Evolutionary conservation across 2,113 vertebrate species (phyloP), one percentile per base, ranked within the genome.

Genomic region (Puffinus mauretanicus): DNA sequence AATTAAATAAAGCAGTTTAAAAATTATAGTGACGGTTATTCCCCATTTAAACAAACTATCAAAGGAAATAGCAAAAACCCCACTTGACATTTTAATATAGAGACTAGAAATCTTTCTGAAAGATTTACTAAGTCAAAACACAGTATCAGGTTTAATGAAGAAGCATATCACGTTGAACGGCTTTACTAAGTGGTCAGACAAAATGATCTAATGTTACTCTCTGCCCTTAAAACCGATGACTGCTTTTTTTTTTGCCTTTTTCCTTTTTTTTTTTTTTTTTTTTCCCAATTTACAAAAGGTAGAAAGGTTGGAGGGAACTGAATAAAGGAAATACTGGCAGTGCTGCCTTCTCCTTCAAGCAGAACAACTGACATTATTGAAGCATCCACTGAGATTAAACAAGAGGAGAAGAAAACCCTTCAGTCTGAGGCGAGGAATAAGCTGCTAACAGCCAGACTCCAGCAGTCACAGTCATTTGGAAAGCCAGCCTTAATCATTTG

Each of bases 1-100:
- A 97, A 86, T 83, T 64, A 92, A 93, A 94, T 49, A 95, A 83
- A 88, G 42, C 42, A 20, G 55, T 52, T 82, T 62, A 30, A 78
- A 86, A 94, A 86, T 16, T 25, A 72, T 16, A 78, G 76, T 32
- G 30, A 86, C 0, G 1, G 51, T 38, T 67, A 83, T 44, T 21
- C 30, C 30, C 15, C 21, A 6, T 58, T 86, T 70, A 73, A 90
- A 90, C 20, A 82, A 94, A 73, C 61, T 62, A 42, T 16, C 38
- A 75, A 44, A 88, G 71, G 32, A 92, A 91, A 90, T 0, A 21
- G 38, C 16, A 93, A 73, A 77, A 95, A 2, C 1, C 3, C 38
- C 54, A 47, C 27, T 86, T 71, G 55, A 55, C 64, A 77, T 83
- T 92, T 94, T 88, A 58, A 66, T 38, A 71, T 16, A 49, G 77